phyloP scores from a whole-genome alignment of 2,888 invertebrate species.

The Lottia gigantea region DNA sequence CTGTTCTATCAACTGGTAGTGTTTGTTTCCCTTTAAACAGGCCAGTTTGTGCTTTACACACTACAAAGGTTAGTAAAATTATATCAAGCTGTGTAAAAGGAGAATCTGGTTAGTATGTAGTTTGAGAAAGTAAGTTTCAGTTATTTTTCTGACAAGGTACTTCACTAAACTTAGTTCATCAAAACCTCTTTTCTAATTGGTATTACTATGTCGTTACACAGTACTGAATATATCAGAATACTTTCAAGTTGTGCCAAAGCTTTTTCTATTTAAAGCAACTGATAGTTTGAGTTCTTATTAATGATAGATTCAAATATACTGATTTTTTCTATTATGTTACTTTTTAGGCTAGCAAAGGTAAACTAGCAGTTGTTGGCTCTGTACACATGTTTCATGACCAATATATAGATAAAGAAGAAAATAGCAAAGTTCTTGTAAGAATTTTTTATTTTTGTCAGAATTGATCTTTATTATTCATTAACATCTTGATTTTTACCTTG shows the following conservation, averaged over 20 bases:
- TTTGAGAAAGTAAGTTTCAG: too few relatives aligned
- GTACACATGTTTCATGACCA: conserved; percentile 91
- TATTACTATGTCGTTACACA: too few relatives aligned
- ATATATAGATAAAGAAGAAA: conserved; percentile 93
- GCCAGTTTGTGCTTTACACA: conserved; percentile 82
- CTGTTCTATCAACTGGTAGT: conserved; percentile 90
- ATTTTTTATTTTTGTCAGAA: neutral
- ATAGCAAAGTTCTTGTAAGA: conserved; percentile 80
- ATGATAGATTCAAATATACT: too few relatives aligned
- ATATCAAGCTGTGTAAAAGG: neutral
- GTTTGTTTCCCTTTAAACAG: conserved; percentile 94
- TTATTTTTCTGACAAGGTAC: too few relatives aligned
- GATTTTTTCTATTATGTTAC: conserved; percentile 2
- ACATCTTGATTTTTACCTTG: neutral
- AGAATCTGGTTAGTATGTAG: too few relatives aligned
- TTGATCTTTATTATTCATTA: neutral
- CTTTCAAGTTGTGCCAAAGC: too few relatives aligned
- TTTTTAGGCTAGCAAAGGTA: conserved; percentile 72
- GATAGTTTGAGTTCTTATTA: too few relatives aligned
- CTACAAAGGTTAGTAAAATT: conserved; percentile 59
- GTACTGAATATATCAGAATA: too few relatives aligned
- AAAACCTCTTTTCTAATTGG: too few relatives aligned
- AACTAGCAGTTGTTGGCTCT: conserved; percentile 90
- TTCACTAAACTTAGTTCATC: too few relatives aligned
- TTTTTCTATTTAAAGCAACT: too few relatives aligned